These are phyloP conservation scores for Leptoteleia sp. DNA, from an alignment of 1,140 invertebrate genomes.

Conservation along the genomic window DNA sequence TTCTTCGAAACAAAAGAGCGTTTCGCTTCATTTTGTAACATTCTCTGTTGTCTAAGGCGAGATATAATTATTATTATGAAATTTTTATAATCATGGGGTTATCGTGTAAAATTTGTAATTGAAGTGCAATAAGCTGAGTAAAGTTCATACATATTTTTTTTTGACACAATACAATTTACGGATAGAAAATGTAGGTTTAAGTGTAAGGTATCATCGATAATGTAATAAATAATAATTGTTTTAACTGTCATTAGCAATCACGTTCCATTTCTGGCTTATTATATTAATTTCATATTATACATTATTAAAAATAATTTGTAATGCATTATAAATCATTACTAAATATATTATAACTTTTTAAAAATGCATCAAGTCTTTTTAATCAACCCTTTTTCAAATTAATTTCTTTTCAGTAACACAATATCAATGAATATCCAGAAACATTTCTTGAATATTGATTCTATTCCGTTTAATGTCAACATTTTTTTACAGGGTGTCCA, in stretches of 20 bases:
- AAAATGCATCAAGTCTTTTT: constrained; percentile 41
- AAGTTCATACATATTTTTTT: constrained; percentile 48
- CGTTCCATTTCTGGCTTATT: constrained; percentile 51
- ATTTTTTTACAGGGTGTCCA: too few species aligned
- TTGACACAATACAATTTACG: constrained; percentile 37
- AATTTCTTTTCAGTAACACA: too few species aligned
- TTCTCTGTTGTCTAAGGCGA: constrained; percentile 33
- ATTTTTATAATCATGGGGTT: constrained; percentile 33
- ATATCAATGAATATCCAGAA: too few species aligned
- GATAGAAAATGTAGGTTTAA: constrained; percentile 43
- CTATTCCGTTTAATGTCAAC: too few species aligned
- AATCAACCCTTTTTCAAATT: constrained; percentile 7
- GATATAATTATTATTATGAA: constrained; percentile 22
- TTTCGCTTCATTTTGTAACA: constrained; percentile 23
- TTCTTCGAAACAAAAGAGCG: constrained; percentile 22
- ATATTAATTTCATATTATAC: constrained; percentile 59
- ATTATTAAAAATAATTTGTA: constrained; percentile 63
- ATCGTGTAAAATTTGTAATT: constrained; percentile 59
- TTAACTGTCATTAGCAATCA: constrained; percentile 57
- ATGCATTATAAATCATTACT: constrained; percentile 60
- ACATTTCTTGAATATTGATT: too few species aligned
- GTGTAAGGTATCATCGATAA: constrained; percentile 40
- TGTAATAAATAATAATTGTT: constrained; percentile 62
- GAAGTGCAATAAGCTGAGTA: constrained; percentile 62
- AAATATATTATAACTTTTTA: constrained; percentile 63